Conservation (phyloP, 2,888 invertebrate genomes). For the Ecdyonurus torrentis region DNA sequence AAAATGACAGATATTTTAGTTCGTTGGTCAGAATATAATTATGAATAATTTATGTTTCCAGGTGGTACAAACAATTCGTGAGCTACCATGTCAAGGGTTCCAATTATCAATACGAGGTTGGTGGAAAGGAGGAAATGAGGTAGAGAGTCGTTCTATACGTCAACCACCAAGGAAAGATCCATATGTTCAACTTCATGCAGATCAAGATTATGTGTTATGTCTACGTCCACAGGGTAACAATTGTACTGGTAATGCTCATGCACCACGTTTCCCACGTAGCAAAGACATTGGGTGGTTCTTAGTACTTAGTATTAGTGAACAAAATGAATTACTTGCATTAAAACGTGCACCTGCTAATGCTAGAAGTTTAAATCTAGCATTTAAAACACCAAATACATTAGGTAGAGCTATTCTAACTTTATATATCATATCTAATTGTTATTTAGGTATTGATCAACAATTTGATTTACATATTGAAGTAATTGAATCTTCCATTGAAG, state of each 20-base stretch:
- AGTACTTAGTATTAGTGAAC: conserved; percentile 55
- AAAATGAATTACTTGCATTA: conserved; percentile 59
- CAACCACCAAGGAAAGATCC: background rate
- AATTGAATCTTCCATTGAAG: conserved; percentile 10
- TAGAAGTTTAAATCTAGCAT: conserved; percentile 3
- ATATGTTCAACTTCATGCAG: conserved; percentile 46
- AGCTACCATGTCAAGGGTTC: conserved; percentile 23
- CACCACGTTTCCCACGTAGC: conserved; percentile 76
- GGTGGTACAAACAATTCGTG: conserved; percentile 23
- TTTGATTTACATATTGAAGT: conserved; percentile 37
- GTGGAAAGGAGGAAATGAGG: conserved; percentile 9
- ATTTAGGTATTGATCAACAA: conserved; percentile 88
- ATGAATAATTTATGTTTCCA: conserved; percentile 12
- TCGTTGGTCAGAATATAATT: no score
- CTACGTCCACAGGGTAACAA: conserved; percentile 7
- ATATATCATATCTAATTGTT: conserved; percentile 81
- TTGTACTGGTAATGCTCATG: conserved; percentile 36
- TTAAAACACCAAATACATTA: conserved; percentile 18
- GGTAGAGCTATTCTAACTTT: conserved; percentile 63
- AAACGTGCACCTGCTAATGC: conserved; percentile 29
- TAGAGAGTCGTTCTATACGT: conserved; percentile 5
- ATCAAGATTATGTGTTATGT: conserved; percentile 49
- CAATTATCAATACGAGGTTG: conserved; percentile 19
- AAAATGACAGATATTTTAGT: no score
- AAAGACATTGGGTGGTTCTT: conserved; percentile 96